These are phyloP conservation scores for Coryphaenoides rupestris DNA, from an alignment of 2,113 vertebrate species.

Conservation along the genomic window DNA sequence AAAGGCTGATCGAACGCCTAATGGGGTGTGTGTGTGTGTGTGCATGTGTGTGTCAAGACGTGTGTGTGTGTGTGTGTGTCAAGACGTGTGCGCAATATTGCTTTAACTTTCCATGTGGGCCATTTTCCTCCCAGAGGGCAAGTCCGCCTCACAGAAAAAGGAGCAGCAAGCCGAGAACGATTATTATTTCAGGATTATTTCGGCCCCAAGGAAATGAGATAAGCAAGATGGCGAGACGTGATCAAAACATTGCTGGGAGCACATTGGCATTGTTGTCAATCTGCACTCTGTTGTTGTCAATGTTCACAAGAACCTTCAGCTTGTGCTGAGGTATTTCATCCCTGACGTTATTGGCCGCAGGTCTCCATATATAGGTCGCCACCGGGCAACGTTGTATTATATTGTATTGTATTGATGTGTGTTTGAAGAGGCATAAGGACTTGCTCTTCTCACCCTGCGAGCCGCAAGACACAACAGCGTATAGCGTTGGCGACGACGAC, in stretches of 20 bases:
- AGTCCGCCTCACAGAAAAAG: conserved; percentile 15
- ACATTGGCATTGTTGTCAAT: conserved; percentile 7
- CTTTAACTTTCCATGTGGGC: conserved; percentile 4
- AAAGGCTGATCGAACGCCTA: too few species aligned
- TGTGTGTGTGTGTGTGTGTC: background rate
- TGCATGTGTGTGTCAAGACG: too few species aligned
- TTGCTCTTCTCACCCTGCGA: too few species aligned
- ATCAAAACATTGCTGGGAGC: too few species aligned
- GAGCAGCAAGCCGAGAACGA: background rate
- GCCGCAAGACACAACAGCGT: too few species aligned
- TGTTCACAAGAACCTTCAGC: conserved; percentile 34
- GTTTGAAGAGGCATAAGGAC: too few species aligned
- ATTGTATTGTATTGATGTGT: conserved; percentile 38
- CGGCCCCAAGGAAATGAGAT: too few species aligned
- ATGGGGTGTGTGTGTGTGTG: too few species aligned
- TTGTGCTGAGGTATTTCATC: conserved; percentile 28
- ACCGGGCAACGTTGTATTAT: too few species aligned
- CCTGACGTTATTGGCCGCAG: conserved; percentile 43
- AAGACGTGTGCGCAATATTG: conserved; percentile 25
- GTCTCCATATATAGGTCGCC: conserved; percentile 58
- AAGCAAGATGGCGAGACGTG: too few species aligned
- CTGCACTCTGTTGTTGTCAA: conserved; percentile 11
- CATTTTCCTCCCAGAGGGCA: conserved; percentile 10
- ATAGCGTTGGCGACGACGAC: too few species aligned
- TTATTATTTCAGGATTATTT: too few species aligned